A percentile compares a stretch with the other conserved stretches of the same genome.
Evolutionary conservation across 1,140 invertebrate species (phyloP).

Genomic region (Eriosoma lanigerum): DNA sequence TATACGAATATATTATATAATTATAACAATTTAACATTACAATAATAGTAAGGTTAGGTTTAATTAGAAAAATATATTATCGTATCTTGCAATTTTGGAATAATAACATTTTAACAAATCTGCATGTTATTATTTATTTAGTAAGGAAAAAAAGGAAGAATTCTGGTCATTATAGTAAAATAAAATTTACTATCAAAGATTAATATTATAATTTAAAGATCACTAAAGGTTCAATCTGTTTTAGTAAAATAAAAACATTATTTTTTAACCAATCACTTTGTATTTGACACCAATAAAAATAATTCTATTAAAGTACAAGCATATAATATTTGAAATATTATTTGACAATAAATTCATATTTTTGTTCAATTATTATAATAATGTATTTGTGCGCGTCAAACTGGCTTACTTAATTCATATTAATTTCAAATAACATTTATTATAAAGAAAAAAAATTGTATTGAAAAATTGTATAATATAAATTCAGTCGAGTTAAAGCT

Average conservation of each 20-base stretch:
- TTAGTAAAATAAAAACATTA: conserved; percentile 27
- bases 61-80: no score
- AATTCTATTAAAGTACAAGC: conserved; percentile 20
- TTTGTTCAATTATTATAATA: neutral
- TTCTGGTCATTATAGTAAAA: no score
- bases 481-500: conserved; percentile 39
- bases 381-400: neutral
- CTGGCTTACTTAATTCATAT: neutral
- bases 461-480: conserved; percentile 33
- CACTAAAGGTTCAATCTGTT: neutral
- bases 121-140: no score
- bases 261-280: neutral
- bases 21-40: neutral
- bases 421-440: conserved; percentile 8
- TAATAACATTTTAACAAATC: neutral
- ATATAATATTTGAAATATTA: conserved; percentile 33
- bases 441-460: conserved; percentile 16
- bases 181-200: neutral
- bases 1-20: neutral
- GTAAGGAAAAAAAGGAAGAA: no score
- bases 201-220: neutral
- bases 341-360: conserved; percentile 42
- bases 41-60: neutral
- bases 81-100: neutral
- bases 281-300: conserved; percentile 28